Evolutionary conservation across 2,888 invertebrate species (phyloP).

Genomic region (Heterodera filipjevi): DNA sequence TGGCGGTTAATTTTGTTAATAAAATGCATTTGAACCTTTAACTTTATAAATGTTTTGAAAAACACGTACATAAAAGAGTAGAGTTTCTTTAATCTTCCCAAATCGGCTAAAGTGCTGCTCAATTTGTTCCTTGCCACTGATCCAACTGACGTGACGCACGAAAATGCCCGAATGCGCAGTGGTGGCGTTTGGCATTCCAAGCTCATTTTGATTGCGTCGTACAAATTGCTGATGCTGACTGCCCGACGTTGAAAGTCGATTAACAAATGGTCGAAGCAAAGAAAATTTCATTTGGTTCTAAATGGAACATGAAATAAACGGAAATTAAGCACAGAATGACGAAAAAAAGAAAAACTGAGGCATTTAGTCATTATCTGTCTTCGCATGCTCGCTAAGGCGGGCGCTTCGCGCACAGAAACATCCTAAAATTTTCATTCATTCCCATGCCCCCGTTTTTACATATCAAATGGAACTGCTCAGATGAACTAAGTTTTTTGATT

Average conservation of each 20-base stretch:
- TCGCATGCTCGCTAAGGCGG: no score
- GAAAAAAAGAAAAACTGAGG: no score
- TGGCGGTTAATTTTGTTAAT: no score
- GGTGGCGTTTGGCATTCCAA: neutral
- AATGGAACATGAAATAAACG: neutral
- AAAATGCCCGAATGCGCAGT: slow-evolving; percentile 45
- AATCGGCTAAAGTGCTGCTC: slow-evolving; percentile 60
- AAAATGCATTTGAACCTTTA: no score
- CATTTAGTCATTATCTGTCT: no score
- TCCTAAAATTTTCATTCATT: no score
- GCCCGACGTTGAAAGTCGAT: neutral
- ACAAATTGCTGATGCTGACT: neutral
- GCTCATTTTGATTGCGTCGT: neutral
- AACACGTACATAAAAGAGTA: slow-evolving; percentile 61
- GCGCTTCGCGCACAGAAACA: no score
- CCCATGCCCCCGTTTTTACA: no score
- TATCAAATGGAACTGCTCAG: no score
- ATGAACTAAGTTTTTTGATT: no score
- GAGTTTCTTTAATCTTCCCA: slow-evolving; percentile 55
- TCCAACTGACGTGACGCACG: slow-evolving; percentile 62
- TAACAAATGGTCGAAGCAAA: neutral
- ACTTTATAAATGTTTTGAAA: no score
- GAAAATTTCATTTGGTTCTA: neutral
- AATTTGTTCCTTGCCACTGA: slow-evolving; percentile 60
- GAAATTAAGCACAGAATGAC: neutral